Conservation (phyloP, 1,140 invertebrate species). For the Penaeus indicus region DNA sequence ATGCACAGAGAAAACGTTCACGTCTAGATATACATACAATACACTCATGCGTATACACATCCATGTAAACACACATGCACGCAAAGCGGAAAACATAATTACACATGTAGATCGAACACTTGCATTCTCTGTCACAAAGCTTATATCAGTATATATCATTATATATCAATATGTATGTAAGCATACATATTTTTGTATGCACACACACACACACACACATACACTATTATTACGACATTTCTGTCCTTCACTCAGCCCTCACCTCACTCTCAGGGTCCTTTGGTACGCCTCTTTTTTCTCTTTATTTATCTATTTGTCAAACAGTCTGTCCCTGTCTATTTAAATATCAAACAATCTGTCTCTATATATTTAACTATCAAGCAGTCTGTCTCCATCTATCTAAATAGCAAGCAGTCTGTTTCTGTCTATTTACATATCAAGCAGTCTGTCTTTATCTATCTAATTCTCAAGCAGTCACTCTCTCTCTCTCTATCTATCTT, state of each 20-base stretch:
- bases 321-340: background rate
- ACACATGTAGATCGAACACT: too few species aligned
- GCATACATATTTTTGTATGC: too few species aligned
- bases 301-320: background rate
- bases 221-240: background rate
- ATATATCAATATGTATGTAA: too few species aligned
- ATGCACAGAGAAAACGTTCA: too few species aligned
- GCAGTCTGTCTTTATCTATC: background rate
- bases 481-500: background rate
- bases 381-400: background rate
- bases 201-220: too few species aligned
- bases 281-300: background rate
- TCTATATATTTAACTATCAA: background rate
- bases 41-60: too few species aligned
- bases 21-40: too few species aligned
- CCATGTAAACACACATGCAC: too few species aligned
- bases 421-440: background rate
- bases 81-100: too few species aligned
- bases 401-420: background rate
- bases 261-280: background rate
- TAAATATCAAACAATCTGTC: background rate
- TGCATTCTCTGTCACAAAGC: too few species aligned
- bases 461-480: background rate
- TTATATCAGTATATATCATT: too few species aligned
- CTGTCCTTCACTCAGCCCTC: background rate